These are phyloP conservation scores for Papilio elwesi DNA, from an alignment of 2,888 invertebrate genomes.

Conservation along the genomic window DNA sequence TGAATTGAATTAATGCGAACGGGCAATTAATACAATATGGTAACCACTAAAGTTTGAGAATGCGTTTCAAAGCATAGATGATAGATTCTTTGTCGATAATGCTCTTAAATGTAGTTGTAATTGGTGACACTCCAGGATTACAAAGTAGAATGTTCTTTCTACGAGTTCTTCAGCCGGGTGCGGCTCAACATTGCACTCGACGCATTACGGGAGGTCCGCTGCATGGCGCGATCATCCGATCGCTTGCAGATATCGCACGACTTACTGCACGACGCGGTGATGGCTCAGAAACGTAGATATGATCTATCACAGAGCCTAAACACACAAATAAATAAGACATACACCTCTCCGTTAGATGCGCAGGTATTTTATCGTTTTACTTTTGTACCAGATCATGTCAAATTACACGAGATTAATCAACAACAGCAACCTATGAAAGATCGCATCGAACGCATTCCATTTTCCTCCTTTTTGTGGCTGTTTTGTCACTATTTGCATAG, in stretches of 20 bases:
- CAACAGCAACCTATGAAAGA: not conserved
- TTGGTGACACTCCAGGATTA: conserved; percentile 49
- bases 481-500: no score
- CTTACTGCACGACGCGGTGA: conserved; percentile 63
- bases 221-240: conserved; percentile 63
- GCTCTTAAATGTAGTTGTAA: no score
- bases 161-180: conserved; percentile 67
- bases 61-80: no score
- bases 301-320: conserved; percentile 43
- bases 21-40: no score
- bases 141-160: conserved; percentile 62
- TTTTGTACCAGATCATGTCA: no score
- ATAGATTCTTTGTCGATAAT: no score
- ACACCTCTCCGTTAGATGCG: conserved; percentile 62
- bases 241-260: conserved; percentile 55
- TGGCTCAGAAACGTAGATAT: conserved; percentile 62
- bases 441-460: no score
- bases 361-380: conserved; percentile 52
- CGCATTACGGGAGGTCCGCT: conserved; percentile 65
- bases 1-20: no score
- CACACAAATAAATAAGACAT: conserved; percentile 60
- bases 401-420: no score
- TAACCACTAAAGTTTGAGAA: no score
- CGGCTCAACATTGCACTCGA: conserved; percentile 69
- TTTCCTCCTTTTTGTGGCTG: no score